Evolutionary conservation across 2,888 invertebrate genomes (phyloP).

Genomic region (Isotomurus palustris): DNA sequence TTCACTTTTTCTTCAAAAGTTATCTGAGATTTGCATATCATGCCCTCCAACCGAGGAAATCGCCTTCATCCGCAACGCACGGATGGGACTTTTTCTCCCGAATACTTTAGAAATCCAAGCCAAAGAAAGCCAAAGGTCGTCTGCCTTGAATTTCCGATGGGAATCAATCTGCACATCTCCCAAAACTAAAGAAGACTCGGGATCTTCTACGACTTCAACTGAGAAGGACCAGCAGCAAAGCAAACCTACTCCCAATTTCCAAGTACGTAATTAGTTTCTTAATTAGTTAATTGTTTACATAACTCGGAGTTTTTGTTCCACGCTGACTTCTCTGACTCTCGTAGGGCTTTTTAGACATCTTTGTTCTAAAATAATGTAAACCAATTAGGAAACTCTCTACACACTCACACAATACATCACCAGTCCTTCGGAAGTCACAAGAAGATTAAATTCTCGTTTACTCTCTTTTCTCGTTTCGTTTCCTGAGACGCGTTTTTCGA

Average conservation of each 20-base stretch:
- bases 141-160: slow-evolving; percentile 35
- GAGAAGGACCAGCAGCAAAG: neutral
- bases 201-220: neutral
- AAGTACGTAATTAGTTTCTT: too few relatives aligned
- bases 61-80: slow-evolving; percentile 29
- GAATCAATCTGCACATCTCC: neutral
- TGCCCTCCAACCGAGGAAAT: slow-evolving; percentile 35
- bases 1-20: slow-evolving; percentile 8
- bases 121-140: neutral
- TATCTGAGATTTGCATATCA: slow-evolving; percentile 25
- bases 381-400: neutral
- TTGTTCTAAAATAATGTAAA: too few relatives aligned
- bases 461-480: too few relatives aligned
- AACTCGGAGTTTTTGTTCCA: too few relatives aligned
- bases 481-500: too few relatives aligned
- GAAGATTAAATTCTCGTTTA: too few relatives aligned
- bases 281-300: too few relatives aligned
- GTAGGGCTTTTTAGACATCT: too few relatives aligned
- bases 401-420: neutral
- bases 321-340: too few relatives aligned
- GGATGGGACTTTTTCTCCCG: slow-evolving; percentile 29
- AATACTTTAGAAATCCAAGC: slow-evolving; percentile 35
- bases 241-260: too few relatives aligned
- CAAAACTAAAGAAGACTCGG: too few relatives aligned
- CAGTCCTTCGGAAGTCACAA: too few relatives aligned